Evolutionary conservation across 2,113 vertebrate genomes (phyloP).

Genomic region (Rhombomys opimus): DNA sequence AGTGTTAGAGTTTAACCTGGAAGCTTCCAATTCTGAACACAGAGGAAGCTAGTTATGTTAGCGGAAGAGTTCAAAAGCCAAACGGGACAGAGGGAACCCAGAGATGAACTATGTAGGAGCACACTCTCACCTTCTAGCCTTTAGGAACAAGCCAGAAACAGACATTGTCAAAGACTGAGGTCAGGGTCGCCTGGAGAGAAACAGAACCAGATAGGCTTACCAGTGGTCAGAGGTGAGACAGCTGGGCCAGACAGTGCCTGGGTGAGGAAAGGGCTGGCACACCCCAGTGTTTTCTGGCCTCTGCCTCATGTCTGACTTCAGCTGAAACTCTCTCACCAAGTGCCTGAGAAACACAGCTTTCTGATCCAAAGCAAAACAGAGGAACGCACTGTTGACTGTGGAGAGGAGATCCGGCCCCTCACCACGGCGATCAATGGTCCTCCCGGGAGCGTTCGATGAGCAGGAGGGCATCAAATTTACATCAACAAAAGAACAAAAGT

Average conservation of each 20-base stretch:
- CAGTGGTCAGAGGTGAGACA: not conserved
- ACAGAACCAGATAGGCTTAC: not conserved
- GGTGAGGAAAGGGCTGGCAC: not conserved
- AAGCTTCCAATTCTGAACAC: not conserved
- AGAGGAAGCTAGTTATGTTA: not conserved
- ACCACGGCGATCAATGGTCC: fast-evolving
- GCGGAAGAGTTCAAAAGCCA: not conserved
- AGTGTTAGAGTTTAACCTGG: not conserved
- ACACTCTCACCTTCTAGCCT: not conserved
- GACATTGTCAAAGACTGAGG: not conserved
- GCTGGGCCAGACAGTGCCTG: not conserved
- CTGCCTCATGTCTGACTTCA: not conserved
- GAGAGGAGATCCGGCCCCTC: not conserved
- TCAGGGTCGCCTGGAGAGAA: not conserved
- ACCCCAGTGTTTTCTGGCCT: not conserved
- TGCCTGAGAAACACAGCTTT: not conserved
- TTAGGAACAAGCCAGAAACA: not conserved
- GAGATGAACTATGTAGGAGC: not conserved
- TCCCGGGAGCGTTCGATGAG: not conserved
- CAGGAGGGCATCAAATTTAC: not conserved
- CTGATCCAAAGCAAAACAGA: not conserved
- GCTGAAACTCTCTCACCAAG: not conserved
- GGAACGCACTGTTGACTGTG: not conserved
- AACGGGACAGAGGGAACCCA: not conserved
- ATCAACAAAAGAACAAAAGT: not conserved